Evolutionary conservation across 2,113 vertebrate species (phyloP), one percentile per base, ranked within the genome.

Genomic region (Phylloscopus whistleri): DNA sequence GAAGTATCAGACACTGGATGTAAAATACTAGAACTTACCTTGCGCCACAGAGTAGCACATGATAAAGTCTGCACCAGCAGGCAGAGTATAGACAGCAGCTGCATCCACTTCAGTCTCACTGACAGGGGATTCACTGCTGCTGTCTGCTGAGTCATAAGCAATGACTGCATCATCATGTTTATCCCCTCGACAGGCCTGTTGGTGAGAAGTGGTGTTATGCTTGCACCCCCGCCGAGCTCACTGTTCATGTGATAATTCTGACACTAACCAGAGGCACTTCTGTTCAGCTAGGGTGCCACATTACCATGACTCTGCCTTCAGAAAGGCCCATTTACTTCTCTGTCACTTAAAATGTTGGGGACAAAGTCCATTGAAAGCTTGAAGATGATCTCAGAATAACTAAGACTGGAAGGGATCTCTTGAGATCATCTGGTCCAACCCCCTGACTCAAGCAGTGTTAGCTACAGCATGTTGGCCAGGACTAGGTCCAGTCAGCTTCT

Each of bases 11-110:
- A 46, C 51, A n/a, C 1, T 4, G 24, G 31, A 15, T 33, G 27
- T 49, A 56, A 53, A 87, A 56, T 24, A 30, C 1, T 9, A 51
- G 64, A 59, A 86, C 64, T 97, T 92, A 99, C 99, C 99, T 98
- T 99, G 98, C 0, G 99, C 99, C 58, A 99, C 99, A 7, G 99
- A 99, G 95, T 99, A 99, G 83, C 99, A 99, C 99, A 99, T 99
- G 91, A 99, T 97, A 78, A 99, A 99, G 93, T 99, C 99, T 0
- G 99, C 99, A 9, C 99, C 99, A 3, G 99, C 99, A 11, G 99
- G 99, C 68, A 99, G 97, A 1, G 99, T 99, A 23, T 98, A 97
- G 16, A 99, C 59, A 0, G 98, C 96, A 14, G 98, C 98, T 3
- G 98, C 98, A 4, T 99, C 99, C 64, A 99, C 98, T 95, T 98